A percentile compares a stretch with the other conserved stretches of the same genome.
phyloP scores from a whole-genome alignment of 2,888 invertebrate genomes.

The Galeopsomyia nigrocyanea region DNA sequence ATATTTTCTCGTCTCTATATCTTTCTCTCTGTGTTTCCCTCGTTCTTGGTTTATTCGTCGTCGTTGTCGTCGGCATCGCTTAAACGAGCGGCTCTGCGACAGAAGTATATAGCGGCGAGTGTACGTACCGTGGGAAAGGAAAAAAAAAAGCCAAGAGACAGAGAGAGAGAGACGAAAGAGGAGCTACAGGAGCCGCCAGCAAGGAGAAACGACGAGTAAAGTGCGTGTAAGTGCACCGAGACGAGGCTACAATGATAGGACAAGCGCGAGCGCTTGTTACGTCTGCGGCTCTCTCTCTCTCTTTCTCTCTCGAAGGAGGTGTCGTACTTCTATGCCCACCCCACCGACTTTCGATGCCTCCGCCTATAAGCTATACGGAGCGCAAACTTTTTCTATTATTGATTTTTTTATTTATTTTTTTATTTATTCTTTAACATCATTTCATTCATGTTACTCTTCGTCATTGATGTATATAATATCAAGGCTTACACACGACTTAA shows the following conservation, averaged over 20 bases:
- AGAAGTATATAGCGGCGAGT: neutral
- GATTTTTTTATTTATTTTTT: neutral
- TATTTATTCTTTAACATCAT: too few species aligned
- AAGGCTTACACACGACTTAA: too few species aligned
- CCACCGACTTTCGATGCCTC: conserved; percentile 28
- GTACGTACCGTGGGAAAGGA: conserved; percentile 38
- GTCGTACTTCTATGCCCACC: conserved; percentile 55
- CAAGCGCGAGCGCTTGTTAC: conserved; percentile 45
- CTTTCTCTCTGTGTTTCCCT: conserved; percentile 12
- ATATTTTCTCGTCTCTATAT: conserved; percentile 41
- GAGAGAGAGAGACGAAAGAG: conserved; percentile 6
- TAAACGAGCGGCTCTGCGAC: conserved; percentile 29
- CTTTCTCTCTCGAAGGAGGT: conserved; percentile 54
- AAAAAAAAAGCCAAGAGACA: conserved; percentile 24
- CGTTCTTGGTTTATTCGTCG: conserved; percentile 8
- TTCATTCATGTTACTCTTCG: too few species aligned
- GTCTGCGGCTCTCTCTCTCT: conserved; percentile 47
- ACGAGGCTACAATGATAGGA: conserved; percentile 53
- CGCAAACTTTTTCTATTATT: too few species aligned
- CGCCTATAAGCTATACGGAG: conserved; percentile 50
- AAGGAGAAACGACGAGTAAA: conserved; percentile 21
- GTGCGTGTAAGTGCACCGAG: conserved; percentile 38
- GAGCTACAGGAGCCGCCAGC: conserved; percentile 10
- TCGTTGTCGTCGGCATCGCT: conserved; percentile 43
- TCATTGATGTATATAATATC: too few species aligned